Evolutionary conservation across 2,797 vertebrate genomes (phyloP).

Genomic region (Thamnophis elegans): DNA sequence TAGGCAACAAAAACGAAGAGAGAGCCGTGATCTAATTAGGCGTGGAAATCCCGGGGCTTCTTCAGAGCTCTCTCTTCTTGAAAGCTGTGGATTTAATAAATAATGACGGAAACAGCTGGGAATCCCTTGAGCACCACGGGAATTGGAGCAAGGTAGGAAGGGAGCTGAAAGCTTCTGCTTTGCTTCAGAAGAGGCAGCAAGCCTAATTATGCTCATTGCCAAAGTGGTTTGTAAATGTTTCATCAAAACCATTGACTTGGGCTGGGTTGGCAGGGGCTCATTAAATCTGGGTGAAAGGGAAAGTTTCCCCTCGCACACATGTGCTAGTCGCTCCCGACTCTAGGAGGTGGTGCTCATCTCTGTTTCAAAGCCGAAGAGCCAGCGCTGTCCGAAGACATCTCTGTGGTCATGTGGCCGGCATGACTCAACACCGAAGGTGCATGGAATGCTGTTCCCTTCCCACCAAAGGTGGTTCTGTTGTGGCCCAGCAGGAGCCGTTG

Average conservation of each 20-base stretch:
- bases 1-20: background rate
- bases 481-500: too few relatives aligned
- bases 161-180: slow-evolving; percentile 54
- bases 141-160: slow-evolving; percentile 51
- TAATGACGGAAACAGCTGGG: slow-evolving; percentile 40
- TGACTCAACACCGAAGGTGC: too few relatives aligned
- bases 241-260: slow-evolving; percentile 57
- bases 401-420: too few relatives aligned
- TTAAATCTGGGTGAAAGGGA: slow-evolving; percentile 29
- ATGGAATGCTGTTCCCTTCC: too few relatives aligned
- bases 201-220: slow-evolving; percentile 60
- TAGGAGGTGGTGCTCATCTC: too few relatives aligned
- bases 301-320: too few relatives aligned
- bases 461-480: too few relatives aligned
- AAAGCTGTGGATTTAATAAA: slow-evolving; percentile 54
- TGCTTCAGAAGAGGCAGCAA: slow-evolving; percentile 42
- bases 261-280: slow-evolving; percentile 57
- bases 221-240: slow-evolving; percentile 59
- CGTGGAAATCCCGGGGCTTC: slow-evolving; percentile 4
- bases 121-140: slow-evolving; percentile 44
- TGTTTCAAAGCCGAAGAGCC: too few relatives aligned
- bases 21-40: background rate
- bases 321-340: too few relatives aligned
- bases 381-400: too few relatives aligned
- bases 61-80: slow-evolving; percentile 35